phyloP scores from a whole-genome alignment of 2,113 vertebrate genomes.

The Myxocyprinus asiaticus region DNA sequence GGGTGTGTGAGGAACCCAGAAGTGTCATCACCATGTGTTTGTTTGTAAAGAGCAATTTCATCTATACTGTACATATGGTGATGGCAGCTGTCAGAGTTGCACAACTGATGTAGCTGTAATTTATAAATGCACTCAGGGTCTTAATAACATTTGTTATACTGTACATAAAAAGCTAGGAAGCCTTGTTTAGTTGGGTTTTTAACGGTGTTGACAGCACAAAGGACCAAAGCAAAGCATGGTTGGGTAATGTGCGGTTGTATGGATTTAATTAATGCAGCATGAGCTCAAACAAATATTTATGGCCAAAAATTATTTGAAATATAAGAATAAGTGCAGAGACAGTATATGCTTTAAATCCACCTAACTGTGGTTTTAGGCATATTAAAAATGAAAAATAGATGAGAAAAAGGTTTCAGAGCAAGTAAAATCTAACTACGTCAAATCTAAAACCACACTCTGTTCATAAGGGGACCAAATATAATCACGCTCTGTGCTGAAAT shows the following conservation, averaged over 20 bases:
- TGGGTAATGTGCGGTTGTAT: background rate
- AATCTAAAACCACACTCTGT: constrained; percentile 55
- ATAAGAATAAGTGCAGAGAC: constrained; percentile 9
- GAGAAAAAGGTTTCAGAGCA: constrained; percentile 47
- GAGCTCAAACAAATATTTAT: constrained; percentile 14
- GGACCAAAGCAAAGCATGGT: too few species aligned
- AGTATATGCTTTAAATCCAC: background rate
- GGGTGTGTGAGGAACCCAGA: background rate
- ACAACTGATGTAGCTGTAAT: constrained; percentile 1
- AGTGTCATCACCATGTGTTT: background rate
- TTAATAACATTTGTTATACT: background rate
- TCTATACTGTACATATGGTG: background rate
- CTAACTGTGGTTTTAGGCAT: constrained; percentile 42
- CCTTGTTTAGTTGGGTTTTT: constrained; percentile 11
- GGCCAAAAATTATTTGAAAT: constrained; percentile 7
- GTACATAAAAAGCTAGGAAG: background rate
- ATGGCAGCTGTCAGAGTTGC: background rate
- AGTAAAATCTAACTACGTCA: constrained; percentile 58
- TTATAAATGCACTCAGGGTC: background rate
- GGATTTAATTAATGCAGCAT: constrained; percentile 27
- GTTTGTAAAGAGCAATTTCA: too few species aligned
- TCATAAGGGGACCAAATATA: constrained; percentile 41
- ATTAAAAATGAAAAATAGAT: constrained; percentile 49
- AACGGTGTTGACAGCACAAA: background rate
- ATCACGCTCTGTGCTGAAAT: constrained; percentile 58